Conservation (phyloP, 2,113 vertebrate species). For the Laticauda colubrina region DNA sequence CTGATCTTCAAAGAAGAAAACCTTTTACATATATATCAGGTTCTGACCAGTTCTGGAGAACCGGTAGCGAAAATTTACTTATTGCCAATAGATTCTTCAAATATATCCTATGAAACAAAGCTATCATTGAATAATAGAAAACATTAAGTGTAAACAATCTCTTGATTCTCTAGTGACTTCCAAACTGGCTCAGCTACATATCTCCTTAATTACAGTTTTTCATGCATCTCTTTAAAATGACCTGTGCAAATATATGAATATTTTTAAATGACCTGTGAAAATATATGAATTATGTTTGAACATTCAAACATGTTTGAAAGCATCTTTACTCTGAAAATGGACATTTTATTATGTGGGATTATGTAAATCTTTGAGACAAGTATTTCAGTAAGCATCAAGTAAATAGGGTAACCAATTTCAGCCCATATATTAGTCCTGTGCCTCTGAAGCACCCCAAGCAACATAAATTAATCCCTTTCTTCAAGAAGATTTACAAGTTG, state of each 20-base stretch:
- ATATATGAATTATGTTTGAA: neutral
- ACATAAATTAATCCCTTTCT: neutral
- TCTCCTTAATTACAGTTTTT: neutral
- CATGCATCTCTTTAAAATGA: neutral
- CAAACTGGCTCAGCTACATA: neutral
- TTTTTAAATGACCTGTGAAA: neutral
- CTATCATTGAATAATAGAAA: neutral
- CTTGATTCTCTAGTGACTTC: neutral
- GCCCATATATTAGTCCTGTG: neutral
- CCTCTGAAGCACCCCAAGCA: neutral
- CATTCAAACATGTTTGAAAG: neutral
- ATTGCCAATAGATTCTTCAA: neutral
- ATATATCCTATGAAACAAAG: neutral
- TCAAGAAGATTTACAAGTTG: neutral
- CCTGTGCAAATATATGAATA: neutral
- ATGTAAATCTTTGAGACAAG: neutral
- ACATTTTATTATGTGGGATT: neutral
- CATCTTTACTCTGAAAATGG: neutral
- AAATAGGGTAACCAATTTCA: neutral
- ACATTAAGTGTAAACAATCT: neutral
- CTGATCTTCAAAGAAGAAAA: conserved; percentile 7
- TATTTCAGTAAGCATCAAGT: neutral
- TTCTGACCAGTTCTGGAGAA: too few relatives aligned
- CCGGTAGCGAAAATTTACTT: too few relatives aligned
- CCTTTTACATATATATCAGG: neutral